Percentiles rank a stretch among this genome's conserved stretches.
Conservation (phyloP, 2,113 vertebrate genomes). For the Amazona vittata region DNA sequence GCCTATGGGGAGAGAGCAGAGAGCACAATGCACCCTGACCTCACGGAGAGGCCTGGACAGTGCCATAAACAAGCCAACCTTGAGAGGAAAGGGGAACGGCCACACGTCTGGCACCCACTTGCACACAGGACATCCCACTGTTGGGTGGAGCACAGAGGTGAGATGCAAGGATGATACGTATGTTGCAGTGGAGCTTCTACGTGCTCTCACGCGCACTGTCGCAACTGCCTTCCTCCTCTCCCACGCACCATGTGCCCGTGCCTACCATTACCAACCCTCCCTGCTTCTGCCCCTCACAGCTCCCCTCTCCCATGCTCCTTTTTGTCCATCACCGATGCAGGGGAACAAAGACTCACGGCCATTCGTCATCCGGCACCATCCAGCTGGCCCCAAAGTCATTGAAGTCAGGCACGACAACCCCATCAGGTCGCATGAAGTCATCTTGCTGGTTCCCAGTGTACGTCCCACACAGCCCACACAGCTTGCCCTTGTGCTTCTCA, state of each 20-base stretch:
- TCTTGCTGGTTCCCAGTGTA: conserved; percentile 74
- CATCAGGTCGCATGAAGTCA: conserved; percentile 71
- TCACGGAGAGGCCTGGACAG: neutral
- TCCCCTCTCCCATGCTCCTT: neutral
- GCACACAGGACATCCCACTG: neutral
- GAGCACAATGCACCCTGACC: neutral
- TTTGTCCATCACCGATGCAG: neutral
- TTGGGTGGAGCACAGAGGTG: neutral
- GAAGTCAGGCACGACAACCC: conserved; percentile 22
- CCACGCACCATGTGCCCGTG: no score
- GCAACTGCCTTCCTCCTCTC: neutral
- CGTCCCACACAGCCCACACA: conserved; percentile 85
- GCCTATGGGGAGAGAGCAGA: neutral
- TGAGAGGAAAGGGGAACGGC: neutral
- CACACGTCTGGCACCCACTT: neutral
- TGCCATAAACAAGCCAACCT: neutral
- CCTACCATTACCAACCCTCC: neutral
- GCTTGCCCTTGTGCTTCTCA: conserved; percentile 62
- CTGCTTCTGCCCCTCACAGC: neutral
- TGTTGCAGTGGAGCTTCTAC: neutral
- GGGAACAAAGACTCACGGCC: conserved; percentile 11
- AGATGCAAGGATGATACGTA: neutral
- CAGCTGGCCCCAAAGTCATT: conserved; percentile 73
- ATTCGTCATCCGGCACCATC: conserved; percentile 37
- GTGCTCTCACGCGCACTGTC: neutral